phyloP scores from a whole-genome alignment of 2,888 invertebrate genomes.

The Plagodis pulveraria region DNA sequence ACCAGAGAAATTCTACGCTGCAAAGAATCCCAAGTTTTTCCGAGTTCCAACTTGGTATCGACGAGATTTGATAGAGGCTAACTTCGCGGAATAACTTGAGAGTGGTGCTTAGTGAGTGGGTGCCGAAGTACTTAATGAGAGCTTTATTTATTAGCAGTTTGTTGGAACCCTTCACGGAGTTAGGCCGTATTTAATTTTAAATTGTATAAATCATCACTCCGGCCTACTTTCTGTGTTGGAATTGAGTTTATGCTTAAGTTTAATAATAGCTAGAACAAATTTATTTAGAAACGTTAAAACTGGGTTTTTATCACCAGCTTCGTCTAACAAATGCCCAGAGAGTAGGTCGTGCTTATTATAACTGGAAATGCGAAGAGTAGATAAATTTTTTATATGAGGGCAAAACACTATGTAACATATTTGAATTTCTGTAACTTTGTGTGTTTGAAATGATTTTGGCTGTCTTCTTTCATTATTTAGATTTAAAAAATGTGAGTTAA shows the following conservation, averaged over 20 bases:
- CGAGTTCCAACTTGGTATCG: constrained; percentile 1
- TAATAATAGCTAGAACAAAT: background rate
- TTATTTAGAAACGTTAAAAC: too few species aligned
- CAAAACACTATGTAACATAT: too few species aligned
- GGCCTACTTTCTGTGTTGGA: constrained; percentile 4
- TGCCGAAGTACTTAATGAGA: constrained; percentile 23
- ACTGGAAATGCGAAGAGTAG: too few species aligned
- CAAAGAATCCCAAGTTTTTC: constrained; percentile 24
- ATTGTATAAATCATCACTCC: constrained; percentile 19
- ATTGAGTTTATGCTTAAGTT: constrained; percentile 2
- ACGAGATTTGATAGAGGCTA: constrained; percentile 25
- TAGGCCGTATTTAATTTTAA: constrained; percentile 26
- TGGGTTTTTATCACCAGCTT: too few species aligned
- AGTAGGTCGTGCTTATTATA: too few species aligned
- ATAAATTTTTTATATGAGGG: too few species aligned
- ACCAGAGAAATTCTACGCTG: background rate
- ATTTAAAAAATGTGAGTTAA: too few species aligned
- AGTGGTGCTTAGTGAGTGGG: constrained; percentile 19
- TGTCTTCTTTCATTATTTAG: too few species aligned
- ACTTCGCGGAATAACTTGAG: constrained; percentile 19
- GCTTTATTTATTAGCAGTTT: constrained; percentile 28
- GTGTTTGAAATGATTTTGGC: too few species aligned
- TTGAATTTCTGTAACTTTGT: too few species aligned
- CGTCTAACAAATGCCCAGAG: too few species aligned
- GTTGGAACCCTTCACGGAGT: constrained; percentile 12